Conservation (phyloP, 2,888 invertebrate species). For the Ischnus inquisitorius region DNA sequence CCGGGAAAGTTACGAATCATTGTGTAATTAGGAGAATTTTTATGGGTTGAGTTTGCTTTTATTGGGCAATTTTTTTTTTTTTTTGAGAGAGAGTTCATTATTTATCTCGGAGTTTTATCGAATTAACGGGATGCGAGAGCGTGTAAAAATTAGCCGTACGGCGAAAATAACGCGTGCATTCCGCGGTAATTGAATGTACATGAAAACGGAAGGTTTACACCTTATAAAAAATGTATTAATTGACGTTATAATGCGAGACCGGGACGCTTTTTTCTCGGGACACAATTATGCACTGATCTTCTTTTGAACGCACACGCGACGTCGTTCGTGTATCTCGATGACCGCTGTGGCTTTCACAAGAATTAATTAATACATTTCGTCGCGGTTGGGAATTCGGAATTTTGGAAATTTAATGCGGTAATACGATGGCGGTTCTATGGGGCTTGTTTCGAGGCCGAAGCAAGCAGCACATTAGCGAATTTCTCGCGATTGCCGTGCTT, state of each 20-base stretch:
- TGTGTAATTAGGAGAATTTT: constrained; percentile 46
- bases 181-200: constrained; percentile 7
- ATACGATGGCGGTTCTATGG: not conserved
- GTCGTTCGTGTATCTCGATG: too few relatives aligned
- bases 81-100: constrained; percentile 22
- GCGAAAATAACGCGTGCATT: constrained; percentile 3
- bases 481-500: constrained; percentile 5
- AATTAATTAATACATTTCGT: too few relatives aligned
- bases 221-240: too few relatives aligned
- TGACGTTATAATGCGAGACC: too few relatives aligned
- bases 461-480: not conserved
- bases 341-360: too few relatives aligned
- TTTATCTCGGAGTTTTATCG: constrained; percentile 32
- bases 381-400: too few relatives aligned
- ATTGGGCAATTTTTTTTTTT: constrained; percentile 20
- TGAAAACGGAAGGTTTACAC: not conserved
- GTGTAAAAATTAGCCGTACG: not conserved
- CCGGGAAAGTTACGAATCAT: constrained; percentile 29
- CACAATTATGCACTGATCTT: too few relatives aligned
- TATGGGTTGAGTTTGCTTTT: constrained; percentile 9
- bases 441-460: not conserved
- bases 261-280: too few relatives aligned
- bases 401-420: not conserved
- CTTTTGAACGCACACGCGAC: too few relatives aligned
- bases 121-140: constrained; percentile 1